phyloP scores from a whole-genome alignment of 2,113 vertebrate species.

The Thymallus thymallus region DNA sequence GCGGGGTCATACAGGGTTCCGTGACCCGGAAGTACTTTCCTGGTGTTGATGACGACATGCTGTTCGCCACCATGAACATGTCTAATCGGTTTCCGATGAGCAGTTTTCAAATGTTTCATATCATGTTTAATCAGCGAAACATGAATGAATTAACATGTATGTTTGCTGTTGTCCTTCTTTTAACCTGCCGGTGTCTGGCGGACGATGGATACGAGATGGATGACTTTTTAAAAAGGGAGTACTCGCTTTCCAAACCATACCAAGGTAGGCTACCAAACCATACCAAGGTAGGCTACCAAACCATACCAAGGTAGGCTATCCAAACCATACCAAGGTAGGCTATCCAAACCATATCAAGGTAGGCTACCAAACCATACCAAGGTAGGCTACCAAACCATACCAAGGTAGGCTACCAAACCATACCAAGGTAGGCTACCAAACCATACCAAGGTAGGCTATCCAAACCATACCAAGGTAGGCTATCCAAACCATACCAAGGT shows the following conservation, averaged over 20 bases:
- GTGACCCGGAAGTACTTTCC: no score
- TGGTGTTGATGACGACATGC: no score
- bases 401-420: no score
- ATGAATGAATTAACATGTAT: slow-evolving; percentile 27
- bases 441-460: no score
- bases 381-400: no score
- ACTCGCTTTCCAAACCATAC: slow-evolving; percentile 88
- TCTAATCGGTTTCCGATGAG: slow-evolving; percentile 11
- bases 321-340: slow-evolving; percentile 89
- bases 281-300: no score
- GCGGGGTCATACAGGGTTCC: no score
- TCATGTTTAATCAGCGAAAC: slow-evolving; percentile 32
- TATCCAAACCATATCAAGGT: slow-evolving; percentile 84
- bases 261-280: no score
- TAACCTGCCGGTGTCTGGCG: slow-evolving; percentile 40
- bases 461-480: no score
- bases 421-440: no score
- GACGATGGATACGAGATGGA: slow-evolving; percentile 75
- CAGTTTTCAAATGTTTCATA: slow-evolving; percentile 22
- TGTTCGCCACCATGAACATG: slow-evolving; percentile 62
- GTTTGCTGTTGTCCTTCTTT: slow-evolving; percentile 44
- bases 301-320: no score
- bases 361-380: slow-evolving; percentile 9
- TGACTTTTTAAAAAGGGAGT: slow-evolving; percentile 90
- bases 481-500: no score